A percentile compares a stretch with the other conserved stretches of the same genome.
phyloP scores from a whole-genome alignment of 2,888 invertebrate species.

The Trissonchulus sp. region DNA sequence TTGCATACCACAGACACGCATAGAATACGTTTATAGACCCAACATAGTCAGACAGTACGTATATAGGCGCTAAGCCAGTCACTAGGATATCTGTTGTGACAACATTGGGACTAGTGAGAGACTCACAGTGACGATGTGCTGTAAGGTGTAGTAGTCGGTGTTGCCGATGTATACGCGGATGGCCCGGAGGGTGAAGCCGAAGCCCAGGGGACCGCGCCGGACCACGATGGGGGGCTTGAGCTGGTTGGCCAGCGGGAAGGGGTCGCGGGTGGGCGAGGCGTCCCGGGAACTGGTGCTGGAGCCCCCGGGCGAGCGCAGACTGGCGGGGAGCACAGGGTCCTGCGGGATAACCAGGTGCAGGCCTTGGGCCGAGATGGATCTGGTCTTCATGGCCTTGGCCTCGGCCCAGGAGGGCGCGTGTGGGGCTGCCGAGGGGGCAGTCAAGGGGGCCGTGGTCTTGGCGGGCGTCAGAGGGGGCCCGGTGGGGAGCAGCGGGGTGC shows the following conservation, averaged over 20 bases:
- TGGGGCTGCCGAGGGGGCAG: too few relatives aligned
- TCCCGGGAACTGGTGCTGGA: slow-evolving; percentile 82
- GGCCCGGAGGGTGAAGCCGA: slow-evolving; percentile 95
- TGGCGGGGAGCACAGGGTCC: background rate
- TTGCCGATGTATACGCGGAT: slow-evolving; percentile 96
- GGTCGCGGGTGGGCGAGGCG: slow-evolving; percentile 61
- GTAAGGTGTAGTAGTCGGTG: slow-evolving; percentile 95
- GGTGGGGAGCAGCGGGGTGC: background rate
- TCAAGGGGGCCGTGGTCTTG: background rate
- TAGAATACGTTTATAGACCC: too few relatives aligned
- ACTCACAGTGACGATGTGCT: slow-evolving; percentile 84
- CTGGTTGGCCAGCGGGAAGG: slow-evolving; percentile 56
- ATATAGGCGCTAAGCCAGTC: background rate
- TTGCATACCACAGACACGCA: too few relatives aligned
- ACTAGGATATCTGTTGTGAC: too few relatives aligned
- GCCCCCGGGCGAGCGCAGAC: slow-evolving; percentile 64
- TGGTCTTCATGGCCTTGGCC: background rate
- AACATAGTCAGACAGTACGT: background rate
- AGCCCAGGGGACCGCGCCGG: slow-evolving; percentile 84
- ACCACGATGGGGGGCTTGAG: slow-evolving; percentile 85
- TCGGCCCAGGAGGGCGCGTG: background rate
- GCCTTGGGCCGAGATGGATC: slow-evolving; percentile 18
- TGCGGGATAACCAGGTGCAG: slow-evolving; percentile 32
- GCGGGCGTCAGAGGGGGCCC: background rate
- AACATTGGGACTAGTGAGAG: too few relatives aligned